phyloP scores from a whole-genome alignment of 2,888 invertebrate genomes.

The Parnassius orleans region DNA sequence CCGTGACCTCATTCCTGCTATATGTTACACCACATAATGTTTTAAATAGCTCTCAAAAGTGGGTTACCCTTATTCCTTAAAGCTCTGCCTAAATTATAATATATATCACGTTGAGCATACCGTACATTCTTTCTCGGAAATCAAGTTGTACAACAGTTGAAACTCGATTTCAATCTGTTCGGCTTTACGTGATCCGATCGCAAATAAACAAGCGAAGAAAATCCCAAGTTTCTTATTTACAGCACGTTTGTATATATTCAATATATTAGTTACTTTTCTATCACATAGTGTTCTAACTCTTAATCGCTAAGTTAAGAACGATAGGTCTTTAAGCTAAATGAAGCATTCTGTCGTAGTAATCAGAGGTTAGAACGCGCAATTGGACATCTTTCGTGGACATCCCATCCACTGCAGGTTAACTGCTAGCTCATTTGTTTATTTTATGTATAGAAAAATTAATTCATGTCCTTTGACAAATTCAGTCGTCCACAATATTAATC shows the following conservation, averaged over 20 bases:
- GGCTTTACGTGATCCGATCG: constrained; percentile 21
- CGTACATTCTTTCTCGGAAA: constrained; percentile 18
- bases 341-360: no score
- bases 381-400: no score
- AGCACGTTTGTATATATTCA: constrained; percentile 4
- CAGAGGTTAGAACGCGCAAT: no score
- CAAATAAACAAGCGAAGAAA: constrained; percentile 12
- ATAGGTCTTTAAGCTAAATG: no score
- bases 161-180: constrained; percentile 23
- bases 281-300: background rate
- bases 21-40: constrained; percentile 1
- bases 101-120: constrained; percentile 1
- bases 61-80: constrained; percentile 1
- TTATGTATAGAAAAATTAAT: no score
- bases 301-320: background rate
- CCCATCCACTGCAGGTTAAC: no score
- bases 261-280: background rate
- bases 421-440: no score
- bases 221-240: constrained; percentile 1
- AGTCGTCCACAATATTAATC: no score
- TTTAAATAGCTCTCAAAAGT: constrained; percentile 5
- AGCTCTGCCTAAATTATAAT: background rate
- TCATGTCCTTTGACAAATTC: no score
- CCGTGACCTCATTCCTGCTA: constrained; percentile 11
- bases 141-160: constrained; percentile 16